These are phyloP conservation scores for Sisyra nigra DNA, from an alignment of 2,888 invertebrate species.

Conservation along the genomic window DNA sequence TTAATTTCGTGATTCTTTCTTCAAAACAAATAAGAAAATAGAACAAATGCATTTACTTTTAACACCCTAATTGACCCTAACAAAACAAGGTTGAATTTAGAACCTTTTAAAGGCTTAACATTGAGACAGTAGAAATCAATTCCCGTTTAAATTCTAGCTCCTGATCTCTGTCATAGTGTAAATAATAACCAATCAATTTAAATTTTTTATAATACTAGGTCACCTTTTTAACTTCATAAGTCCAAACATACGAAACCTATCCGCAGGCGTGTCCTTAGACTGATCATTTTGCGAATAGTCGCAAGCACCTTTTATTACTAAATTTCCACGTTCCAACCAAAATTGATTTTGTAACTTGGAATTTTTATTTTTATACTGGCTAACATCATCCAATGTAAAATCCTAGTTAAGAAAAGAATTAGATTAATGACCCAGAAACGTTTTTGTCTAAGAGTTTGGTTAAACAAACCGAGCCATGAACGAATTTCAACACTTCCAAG, in stretches of 20 bases:
- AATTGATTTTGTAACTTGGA: constrained; percentile 50
- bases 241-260: constrained; percentile 52
- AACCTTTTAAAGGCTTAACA: too few relatives aligned
- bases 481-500: constrained; percentile 53
- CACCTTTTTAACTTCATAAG: constrained; percentile 56
- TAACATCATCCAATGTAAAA: constrained; percentile 29
- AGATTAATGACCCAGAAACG: neutral
- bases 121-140: too few relatives aligned
- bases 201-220: too few relatives aligned
- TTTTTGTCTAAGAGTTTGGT: too few relatives aligned
- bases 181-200: too few relatives aligned
- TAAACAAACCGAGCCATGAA: constrained; percentile 52
- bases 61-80: too few relatives aligned
- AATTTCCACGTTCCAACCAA: constrained; percentile 62
- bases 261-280: constrained; percentile 39
- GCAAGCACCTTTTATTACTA: constrained; percentile 54
- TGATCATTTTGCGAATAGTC: constrained; percentile 46
- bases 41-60: too few relatives aligned
- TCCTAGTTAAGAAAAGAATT: constrained; percentile 22
- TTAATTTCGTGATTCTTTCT: too few relatives aligned
- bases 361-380: constrained; percentile 43
- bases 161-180: too few relatives aligned
- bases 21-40: too few relatives aligned
- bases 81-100: too few relatives aligned
- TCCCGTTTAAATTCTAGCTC: too few relatives aligned